Evolutionary conservation across 2,113 vertebrate species (phyloP).

Genomic region (Spea bombifrons): DNA sequence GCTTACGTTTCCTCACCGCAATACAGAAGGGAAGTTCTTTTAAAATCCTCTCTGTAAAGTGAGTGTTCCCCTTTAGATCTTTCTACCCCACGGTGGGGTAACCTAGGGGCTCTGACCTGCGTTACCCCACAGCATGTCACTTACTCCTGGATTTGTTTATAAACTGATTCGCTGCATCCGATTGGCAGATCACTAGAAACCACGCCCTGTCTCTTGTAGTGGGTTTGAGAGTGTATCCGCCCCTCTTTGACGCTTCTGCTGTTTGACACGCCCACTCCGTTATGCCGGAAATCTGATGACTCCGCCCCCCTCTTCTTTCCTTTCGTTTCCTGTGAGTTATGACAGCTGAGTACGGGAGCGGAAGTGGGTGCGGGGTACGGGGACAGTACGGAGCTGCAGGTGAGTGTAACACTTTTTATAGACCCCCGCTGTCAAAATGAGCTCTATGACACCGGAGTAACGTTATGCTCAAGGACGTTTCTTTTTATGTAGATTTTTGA

Average conservation of each 20-base stretch:
- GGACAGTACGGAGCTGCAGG: not conserved
- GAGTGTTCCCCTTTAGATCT: not conserved
- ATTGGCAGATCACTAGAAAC: slow-evolving; percentile 24
- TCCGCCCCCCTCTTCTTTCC: no score
- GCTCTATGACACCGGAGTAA: no score
- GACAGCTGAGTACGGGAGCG: not conserved
- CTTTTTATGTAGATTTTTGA: no score
- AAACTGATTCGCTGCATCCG: slow-evolving; percentile 15
- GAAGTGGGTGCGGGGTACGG: not conserved
- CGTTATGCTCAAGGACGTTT: no score
- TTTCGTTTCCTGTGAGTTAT: no score
- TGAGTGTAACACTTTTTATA: no score
- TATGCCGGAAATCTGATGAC: no score
- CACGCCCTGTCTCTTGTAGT: not conserved
- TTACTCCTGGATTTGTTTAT: slow-evolving; percentile 29
- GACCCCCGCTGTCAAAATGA: no score
- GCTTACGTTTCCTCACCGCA: no score
- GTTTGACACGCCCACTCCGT: no score
- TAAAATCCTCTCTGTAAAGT: not conserved
- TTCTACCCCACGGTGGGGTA: not conserved
- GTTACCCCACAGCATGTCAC: slow-evolving; percentile 4
- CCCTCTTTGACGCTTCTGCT: not conserved
- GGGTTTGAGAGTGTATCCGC: not conserved
- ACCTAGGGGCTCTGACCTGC: not conserved
- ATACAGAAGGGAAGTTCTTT: no score